A percentile compares a stretch with the other conserved stretches of the same genome.
Conservation (phyloP, 2,113 vertebrate species). For the Trinectes maculatus region DNA sequence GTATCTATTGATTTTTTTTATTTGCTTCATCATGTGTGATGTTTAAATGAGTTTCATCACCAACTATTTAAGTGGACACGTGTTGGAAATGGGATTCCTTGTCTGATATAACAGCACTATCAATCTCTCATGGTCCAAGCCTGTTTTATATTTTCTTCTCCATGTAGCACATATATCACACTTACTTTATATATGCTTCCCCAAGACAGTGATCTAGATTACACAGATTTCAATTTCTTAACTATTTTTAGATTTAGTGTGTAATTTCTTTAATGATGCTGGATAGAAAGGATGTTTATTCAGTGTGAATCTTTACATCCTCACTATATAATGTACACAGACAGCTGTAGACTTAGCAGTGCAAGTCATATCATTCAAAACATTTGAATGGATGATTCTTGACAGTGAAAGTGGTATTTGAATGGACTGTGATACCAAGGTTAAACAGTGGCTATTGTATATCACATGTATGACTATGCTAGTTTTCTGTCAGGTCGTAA, state of each 20-base stretch:
- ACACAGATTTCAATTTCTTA: neutral
- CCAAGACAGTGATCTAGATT: no score
- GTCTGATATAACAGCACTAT: no score
- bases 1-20: no score
- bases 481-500: slow-evolving; percentile 27
- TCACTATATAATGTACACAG: neutral
- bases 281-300: neutral
- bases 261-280: neutral
- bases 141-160: neutral
- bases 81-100: no score
- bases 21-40: no score
- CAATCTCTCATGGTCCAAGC: no score
- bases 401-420: no score
- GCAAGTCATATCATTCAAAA: slow-evolving; percentile 14
- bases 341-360: neutral
- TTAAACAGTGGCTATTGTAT: slow-evolving; percentile 13
- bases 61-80: no score
- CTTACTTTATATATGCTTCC: neutral
- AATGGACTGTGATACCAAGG: neutral
- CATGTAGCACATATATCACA: neutral
- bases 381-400: no score
- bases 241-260: neutral
- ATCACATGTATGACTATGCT: slow-evolving; percentile 20
- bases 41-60: no score
- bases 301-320: neutral